Conservation (phyloP, 2,888 invertebrate species). For the Aricia artaxerxes region DNA sequence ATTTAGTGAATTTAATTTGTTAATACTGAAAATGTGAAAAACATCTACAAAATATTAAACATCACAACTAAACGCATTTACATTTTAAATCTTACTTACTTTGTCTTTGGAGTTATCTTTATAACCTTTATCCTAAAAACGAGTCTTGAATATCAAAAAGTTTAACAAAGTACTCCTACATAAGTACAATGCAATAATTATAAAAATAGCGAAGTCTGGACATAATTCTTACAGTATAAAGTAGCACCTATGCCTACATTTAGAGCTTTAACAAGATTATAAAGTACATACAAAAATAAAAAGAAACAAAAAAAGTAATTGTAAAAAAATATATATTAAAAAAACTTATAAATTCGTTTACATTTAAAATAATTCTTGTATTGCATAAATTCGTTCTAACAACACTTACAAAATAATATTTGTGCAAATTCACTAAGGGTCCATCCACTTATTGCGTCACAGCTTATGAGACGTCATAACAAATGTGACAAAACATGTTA, state of each 20-base stretch:
- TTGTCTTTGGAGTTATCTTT: neutral
- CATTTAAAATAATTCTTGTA: neutral
- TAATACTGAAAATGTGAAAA: neutral
- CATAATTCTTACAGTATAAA: neutral
- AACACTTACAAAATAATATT: slow-evolving; percentile 30
- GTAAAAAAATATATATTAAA: slow-evolving; percentile 28
- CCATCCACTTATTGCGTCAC: no score
- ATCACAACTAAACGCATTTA: neutral
- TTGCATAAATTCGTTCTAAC: slow-evolving; percentile 28
- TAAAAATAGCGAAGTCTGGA: neutral
- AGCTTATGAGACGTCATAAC: no score
- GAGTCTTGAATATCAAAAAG: neutral
- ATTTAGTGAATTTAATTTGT: neutral
- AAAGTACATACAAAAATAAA: slow-evolving; percentile 11
- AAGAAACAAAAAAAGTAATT: neutral
- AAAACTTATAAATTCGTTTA: slow-evolving; percentile 19
- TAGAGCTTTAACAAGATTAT: slow-evolving; percentile 6
- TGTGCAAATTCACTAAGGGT: slow-evolving; percentile 32
- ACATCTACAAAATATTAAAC: neutral
- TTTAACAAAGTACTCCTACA: neutral
- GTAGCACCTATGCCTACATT: neutral
- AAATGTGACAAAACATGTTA: no score
- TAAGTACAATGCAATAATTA: neutral
- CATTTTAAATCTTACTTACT: neutral
- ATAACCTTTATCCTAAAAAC: neutral